Evolutionary conservation across 92 coral and sea anemone genomes (phyloP), one percentile per base, ranked within the genome.

Genomic region (Zoanthus gigantus): DNA sequence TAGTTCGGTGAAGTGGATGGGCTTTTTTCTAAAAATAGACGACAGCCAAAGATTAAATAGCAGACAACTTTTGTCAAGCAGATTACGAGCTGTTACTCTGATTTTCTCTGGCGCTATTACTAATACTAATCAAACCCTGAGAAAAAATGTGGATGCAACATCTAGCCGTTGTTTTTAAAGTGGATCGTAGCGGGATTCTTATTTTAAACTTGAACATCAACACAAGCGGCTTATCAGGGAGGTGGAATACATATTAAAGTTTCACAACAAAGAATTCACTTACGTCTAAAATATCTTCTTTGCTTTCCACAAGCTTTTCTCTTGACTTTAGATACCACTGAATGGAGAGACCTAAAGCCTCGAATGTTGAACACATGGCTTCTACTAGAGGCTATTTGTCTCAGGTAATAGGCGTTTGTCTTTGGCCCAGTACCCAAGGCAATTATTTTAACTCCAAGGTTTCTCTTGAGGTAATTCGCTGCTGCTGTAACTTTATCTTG

Each of bases 341-440:
- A 66, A 63, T 16, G 72, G 17, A 95, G 94, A 47, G 79, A 32
- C 76, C 92, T 89, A 79, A 95, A 93, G 47, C 91, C 89, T 58
- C 6, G 66, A 23, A 94, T 92, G 23, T 84, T 91, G 83, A 95
- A 95, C 71, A 95, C 93, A 42, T 89, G 80, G 29, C 91, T 77
- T 13, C 79, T 74, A 50, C 82, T 90, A 44, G 94, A 89, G 12
- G 98, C 88, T 48, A 93, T 93, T 42, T 89, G 93, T 48, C 77
- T 76, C 9, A 95, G 96, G 32, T 95, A 93, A 3, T 72, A 54
- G 16, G 30, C 37, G 56, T 79, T 87, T 76, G 89, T 89, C 28
- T 86, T 72, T 9, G 87, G 75, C 34, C 98, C 98, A 54, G 93
- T 89, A 66, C 98, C 96, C 18, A 95, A 83, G 9, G 93, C 88